Base-by-base conservation (phyloP, 2,113 vertebrate genomes). In the Chaetops frenatus region DNA sequence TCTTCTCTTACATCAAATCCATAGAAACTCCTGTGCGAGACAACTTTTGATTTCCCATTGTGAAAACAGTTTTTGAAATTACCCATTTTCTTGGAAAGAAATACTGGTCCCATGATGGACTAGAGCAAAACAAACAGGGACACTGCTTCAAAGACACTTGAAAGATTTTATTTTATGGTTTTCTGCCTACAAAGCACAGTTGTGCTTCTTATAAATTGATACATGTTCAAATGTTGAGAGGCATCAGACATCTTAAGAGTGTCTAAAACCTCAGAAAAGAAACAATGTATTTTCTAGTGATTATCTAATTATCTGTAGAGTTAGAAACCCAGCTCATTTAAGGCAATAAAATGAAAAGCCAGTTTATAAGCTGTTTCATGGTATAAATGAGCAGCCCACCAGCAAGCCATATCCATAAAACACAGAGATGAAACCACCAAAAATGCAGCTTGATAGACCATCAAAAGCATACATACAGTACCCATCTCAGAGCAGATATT, bases 271-370 rank as follows among this genome's bases (percentile, higher is more conserved):
- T 58, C 44, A 31, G 44, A 47, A 66, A 79, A 84, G 27, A 83
- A 93, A 40, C 38, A 47, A 72, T 1, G 2, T 22, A 12, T 92
- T 94, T 93, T 69, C 57, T 82, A 62, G 56, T 12, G 11, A 66
- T 91, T 47, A 81, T 71, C 56, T 78, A 77, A 83, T 85, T 80
- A 73, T 83, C 51, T 73, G n/a, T 54, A 25, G 50, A 57, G 23
- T 53, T 71, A 56, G 76, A 94, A 78, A 84, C n/a, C 6, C 44
- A 64, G 51, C 24, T 81, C 64, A 54, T 35, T 92, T 74, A 48
- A 67, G 64, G 76, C 56, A 84, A 89, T 86, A 91, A 90, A 93
- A 93, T 15, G 22, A 90, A 92, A 94, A 81, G 48, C 9, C 67
- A 24, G 51, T 71, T 92, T 88, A 92, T 81, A 86, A 97, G 51